Base-by-base conservation (phyloP, 2,113 vertebrate species). In the Crotalus tigris region DNA sequence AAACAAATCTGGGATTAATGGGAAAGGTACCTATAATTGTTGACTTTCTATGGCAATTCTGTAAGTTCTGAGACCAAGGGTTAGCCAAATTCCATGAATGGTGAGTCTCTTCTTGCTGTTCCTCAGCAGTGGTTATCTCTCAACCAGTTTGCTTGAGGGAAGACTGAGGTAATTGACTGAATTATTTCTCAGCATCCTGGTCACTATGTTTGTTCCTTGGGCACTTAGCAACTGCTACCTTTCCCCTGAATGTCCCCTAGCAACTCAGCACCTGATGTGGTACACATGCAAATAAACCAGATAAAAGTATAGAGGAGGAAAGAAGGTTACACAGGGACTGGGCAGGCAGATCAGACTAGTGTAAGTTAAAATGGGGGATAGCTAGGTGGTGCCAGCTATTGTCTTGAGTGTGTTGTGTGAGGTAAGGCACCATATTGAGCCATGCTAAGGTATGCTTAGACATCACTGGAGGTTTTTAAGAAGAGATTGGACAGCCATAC, bases 211-310 rank as follows among this genome's bases (percentile, higher is more conserved):
- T 44, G 15, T 69, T 53, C 33, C 69, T 54, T 44, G n/a, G 90
- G 69, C n/a, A 54, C 90, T 44, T 91, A 91, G 90, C 90, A 92
- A 92, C 92, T 29, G 53, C 55, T 29, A 29, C 61, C 39, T 24
- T 55, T 26, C 51, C 33, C 58, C 11, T 49, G 26, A 92, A 19
- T 5, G 26, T 46, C 64, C 10, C 64, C 69, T 81, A 92, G 39
- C 92, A 75, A 85, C 57, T 4, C 19, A 11, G 46, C 5, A 17
- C 59, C 87, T 57, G 51, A 85, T 54, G 51, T 91, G 33, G 33
- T 57, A 57, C 44, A 44, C n/a, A 26, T 0, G 17, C 90, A 85
- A 3, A 15, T 15, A 55, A 21, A 81, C n/a, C 53, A 33, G 17
- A 39, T 85, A 54, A 53, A 57, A 55, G 53, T 33, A 8, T 51